Evolutionary conservation across 2,888 invertebrate genomes (phyloP), one percentile per base, ranked within the genome.

Genomic region (Mechanitis mazaeus): DNA sequence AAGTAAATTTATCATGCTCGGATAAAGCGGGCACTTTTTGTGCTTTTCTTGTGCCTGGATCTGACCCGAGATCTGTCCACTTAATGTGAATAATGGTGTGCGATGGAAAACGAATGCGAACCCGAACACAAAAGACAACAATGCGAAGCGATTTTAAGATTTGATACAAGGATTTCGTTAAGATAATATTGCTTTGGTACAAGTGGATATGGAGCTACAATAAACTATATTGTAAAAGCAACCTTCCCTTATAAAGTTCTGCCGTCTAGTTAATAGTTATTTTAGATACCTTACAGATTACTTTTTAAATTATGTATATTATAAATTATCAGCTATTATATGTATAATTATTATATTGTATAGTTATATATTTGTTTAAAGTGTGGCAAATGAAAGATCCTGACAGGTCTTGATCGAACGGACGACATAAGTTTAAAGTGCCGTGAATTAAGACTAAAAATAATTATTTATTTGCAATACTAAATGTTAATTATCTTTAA

Each of bases 1-100:
- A 90, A 90, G 90, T 89, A 90, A 89, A 90, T 90, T 90, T 90
- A 90, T 90, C 89, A 90, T 90, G 90, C 85, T 89, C 85, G 90
- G 89, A 90, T 90, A 90, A 90, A 90, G 87, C 88, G 89, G 85
- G 89, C 87, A 89, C 89, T 90, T 90, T 90, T 90, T 90, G 90
- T 89, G 88, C 89, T 90, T 89, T 88, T 88, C 89, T 87, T 87
- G 75, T 87, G 89, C 89, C 89, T 89, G 90, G 87, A 86, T 87
- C 89, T 90, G 90, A 90, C 90, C 90, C 90, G 87, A 85, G 89
- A 90, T 90, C 89, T 89, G 89, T 89, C 89, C 89, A 90, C 89
- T 90, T 90, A 90, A 89, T 90, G 89, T 90, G 89, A 90, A 90
- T 89, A 90, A 90, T 90, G 89, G 89, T 88, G 86, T 85, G 87